phyloP scores from a whole-genome alignment of 2,797 vertebrate species.

The Syngnathus rostellatus region DNA sequence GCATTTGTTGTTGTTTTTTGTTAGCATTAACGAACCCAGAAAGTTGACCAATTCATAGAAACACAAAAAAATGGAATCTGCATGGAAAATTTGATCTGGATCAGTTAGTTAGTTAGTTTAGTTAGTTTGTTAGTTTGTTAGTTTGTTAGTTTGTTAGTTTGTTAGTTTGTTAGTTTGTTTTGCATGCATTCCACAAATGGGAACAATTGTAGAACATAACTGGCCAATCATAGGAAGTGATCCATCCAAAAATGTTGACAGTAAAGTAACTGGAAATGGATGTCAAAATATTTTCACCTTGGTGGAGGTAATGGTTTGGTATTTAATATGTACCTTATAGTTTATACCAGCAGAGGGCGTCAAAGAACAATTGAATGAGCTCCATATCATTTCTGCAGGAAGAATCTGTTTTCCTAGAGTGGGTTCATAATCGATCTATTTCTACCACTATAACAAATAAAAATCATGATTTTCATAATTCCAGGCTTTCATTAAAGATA shows the following conservation, averaged over 20 bases:
- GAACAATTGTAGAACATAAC: neutral
- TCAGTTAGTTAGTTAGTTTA: too few species aligned
- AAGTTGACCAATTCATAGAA: neutral
- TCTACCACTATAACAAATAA: too few species aligned
- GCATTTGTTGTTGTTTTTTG: neutral
- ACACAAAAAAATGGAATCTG: neutral
- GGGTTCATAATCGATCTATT: too few species aligned
- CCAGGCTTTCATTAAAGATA: too few species aligned
- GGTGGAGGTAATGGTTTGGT: neutral
- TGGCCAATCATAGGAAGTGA: neutral
- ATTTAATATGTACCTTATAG: neutral
- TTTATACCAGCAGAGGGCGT: constrained; percentile 15
- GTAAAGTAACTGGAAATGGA: neutral
- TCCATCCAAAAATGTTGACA: neutral
- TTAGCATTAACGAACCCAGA: neutral
- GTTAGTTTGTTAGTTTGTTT: too few species aligned
- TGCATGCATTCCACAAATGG: too few species aligned
- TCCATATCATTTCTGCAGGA: neutral
- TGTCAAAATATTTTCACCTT: neutral
- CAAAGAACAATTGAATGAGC: neutral
- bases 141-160: neutral
- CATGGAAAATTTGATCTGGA: neutral
- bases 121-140: too few species aligned
- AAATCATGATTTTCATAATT: too few species aligned
- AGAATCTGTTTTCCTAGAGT: neutral